Evolutionary conservation across 2,113 vertebrate species (phyloP), one percentile per base, ranked within the genome.

Genomic region (Tauraco erythrolophus): DNA sequence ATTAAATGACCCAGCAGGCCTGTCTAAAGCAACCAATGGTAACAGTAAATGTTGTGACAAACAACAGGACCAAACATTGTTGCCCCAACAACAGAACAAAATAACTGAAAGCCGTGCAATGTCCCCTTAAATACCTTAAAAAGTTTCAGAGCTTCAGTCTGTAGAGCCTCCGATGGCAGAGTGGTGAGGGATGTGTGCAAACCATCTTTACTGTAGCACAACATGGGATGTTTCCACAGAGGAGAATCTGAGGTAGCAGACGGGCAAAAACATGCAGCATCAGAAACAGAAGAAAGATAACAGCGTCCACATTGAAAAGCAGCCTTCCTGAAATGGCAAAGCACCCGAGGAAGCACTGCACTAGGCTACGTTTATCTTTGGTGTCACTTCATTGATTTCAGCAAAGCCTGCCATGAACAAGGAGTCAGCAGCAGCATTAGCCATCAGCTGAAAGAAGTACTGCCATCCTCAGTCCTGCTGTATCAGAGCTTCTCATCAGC

Each of bases 131-230:
- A 84, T 97, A 99, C 99, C 99, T 99, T 99, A 97, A 99, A 99
- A 56, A 99, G 99, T 85, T 99, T 99, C 88, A 99, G 98, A 57
- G 99, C 99, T 96, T 99, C 99, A 6, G 99, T 99, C 98, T 99
- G 99, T 85, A 99, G 98, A 39, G 99, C 99, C 60, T 99, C 98
- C 0, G 99, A 99, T 25, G 99, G 99, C 84, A 99, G 97, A 14
- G 99, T 99, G 94, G 99, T 99, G 92, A 99, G 98, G 50, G 99
- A 98, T 6, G 96, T 98, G 30, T 96, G 97, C 90, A 99, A 96
- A 15, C 99, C 99, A 51, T 99, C 99, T 86, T 99, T 99, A 94
- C 98, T 98, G 97, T 98, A 99, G 93, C 99, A 99, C 97, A 99
- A 95, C 89, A 98, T 98, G 69, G 98, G 98, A 58, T 98, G 98